Base-by-base conservation (phyloP, 1,140 invertebrate genomes). In the Pseudomyrmex sp. region DNA sequence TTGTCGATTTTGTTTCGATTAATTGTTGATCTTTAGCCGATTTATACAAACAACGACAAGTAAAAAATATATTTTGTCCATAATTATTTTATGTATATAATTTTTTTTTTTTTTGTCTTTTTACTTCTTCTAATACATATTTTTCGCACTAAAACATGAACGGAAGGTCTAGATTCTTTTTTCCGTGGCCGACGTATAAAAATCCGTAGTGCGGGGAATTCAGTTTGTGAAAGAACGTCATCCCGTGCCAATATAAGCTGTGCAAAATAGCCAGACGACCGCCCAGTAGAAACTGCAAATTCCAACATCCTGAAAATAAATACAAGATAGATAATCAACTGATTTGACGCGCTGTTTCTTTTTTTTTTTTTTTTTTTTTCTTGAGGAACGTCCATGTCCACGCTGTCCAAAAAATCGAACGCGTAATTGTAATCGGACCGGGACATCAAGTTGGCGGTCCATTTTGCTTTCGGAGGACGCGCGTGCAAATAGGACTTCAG, bases 351-450 rank as follows among this genome's bases (percentile, higher is more conserved):
- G 5, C 10, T n/a, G n/a, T n/a, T n/a, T 52, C 1, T 52, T 52
- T 35, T 0, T 35, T 35, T 5, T 0, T 0, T 5, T 35, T 35
- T 13, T 13, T 20, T 9, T 1, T 5, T 15, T 10, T 23, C 96
- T 87, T 93, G 93, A 0, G 96, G 96, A 18, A 96, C 94, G 87
- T 97, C 96, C 83, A 94, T 92, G 80, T 97, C 96, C 15, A 97
- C 95, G 1, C 96, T 95, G 90, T 97, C 97, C 50, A 97, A 91
- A 91, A 97, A 97, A 92, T 98, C 97, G 73, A 96, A 94, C 5
- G 96, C 95, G 85, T 97, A 97, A 93, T 97, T 97, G 84, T 97
- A 97, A 92, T 97, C 97, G 59, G 94, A 93, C 79, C 96, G 95
- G 1, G 95, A 96, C 0, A 96, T 92, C 52, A 97, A 94, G 94